Percentiles rank a stretch among this genome's conserved stretches.
phyloP scores from a whole-genome alignment of 2,113 vertebrate genomes.

The Platanista minor region DNA sequence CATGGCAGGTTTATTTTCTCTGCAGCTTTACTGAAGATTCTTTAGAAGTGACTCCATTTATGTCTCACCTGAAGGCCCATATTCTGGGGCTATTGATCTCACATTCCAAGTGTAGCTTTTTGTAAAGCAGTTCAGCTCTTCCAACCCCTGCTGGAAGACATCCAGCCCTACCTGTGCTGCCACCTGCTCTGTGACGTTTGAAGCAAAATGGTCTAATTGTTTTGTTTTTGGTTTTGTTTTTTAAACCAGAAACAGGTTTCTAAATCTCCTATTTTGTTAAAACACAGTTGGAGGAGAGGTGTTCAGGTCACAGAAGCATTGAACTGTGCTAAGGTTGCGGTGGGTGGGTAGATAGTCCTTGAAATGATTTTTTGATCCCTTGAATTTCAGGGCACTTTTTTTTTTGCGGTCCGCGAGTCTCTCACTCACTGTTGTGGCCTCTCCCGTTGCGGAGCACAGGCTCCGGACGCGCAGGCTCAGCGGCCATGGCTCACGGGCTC shows the following conservation, averaged over 20 bases:
- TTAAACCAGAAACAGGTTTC: neutral
- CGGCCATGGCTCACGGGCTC: too few relatives aligned
- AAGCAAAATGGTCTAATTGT: neutral
- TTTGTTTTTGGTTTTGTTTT: neutral
- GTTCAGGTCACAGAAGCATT: neutral
- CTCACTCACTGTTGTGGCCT: too few relatives aligned
- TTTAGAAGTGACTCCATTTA: neutral
- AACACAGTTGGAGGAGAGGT: neutral
- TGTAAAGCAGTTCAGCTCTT: neutral
- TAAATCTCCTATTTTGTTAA: neutral
- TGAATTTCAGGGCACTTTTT: neutral
- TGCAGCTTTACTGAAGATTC: neutral
- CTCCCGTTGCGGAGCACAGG: too few relatives aligned
- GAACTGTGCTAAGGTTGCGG: neutral
- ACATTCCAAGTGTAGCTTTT: neutral
- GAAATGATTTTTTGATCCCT: neutral
- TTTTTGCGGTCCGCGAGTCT: too few relatives aligned
- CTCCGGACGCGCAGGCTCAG: too few relatives aligned
- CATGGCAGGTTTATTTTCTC: neutral
- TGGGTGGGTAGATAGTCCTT: neutral
- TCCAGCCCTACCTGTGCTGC: neutral
- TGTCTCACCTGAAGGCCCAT: neutral
- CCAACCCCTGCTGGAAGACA: neutral
- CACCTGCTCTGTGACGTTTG: neutral
- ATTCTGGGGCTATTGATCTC: neutral